phyloP scores from a whole-genome alignment of 2,888 invertebrate genomes.

The Chesias legatella region DNA sequence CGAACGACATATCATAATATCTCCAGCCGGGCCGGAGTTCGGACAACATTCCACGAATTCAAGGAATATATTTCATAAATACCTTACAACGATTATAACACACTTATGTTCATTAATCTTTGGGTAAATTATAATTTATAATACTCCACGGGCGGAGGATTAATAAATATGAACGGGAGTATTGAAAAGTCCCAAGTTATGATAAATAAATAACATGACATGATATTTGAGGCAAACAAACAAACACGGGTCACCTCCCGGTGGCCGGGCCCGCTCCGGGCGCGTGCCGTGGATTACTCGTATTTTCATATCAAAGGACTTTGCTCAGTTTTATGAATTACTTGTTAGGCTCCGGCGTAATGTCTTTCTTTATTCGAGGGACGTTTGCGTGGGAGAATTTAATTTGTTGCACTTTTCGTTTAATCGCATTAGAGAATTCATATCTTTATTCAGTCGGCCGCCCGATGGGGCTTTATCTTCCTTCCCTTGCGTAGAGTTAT shows the following conservation, averaged over 20 bases:
- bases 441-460: slow-evolving; percentile 48
- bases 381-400: slow-evolving; percentile 74
- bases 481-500: slow-evolving; percentile 46
- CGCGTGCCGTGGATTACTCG: slow-evolving; percentile 74
- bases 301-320: slow-evolving; percentile 77
- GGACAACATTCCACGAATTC: slow-evolving; percentile 57
- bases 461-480: slow-evolving; percentile 43
- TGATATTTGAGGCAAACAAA: slow-evolving; percentile 59
- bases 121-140: slow-evolving; percentile 66
- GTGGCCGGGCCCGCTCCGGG: slow-evolving; percentile 50
- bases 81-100: slow-evolving; percentile 57
- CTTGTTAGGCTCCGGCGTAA: slow-evolving; percentile 60
- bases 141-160: slow-evolving; percentile 47
- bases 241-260: slow-evolving; percentile 61
- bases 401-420: slow-evolving; percentile 70
- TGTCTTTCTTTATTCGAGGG: slow-evolving; percentile 67
- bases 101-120: slow-evolving; percentile 65
- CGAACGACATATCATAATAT: slow-evolving; percentile 23
- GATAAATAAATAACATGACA: slow-evolving; percentile 70
- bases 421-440: slow-evolving; percentile 63
- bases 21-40: slow-evolving; percentile 27
- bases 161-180: slow-evolving; percentile 63
- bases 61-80: slow-evolving; percentile 48
- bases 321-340: slow-evolving; percentile 72
- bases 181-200: slow-evolving; percentile 66